phyloP scores from a whole-genome alignment of 2,888 invertebrate genomes.

The Zeuzera pyrina region DNA sequence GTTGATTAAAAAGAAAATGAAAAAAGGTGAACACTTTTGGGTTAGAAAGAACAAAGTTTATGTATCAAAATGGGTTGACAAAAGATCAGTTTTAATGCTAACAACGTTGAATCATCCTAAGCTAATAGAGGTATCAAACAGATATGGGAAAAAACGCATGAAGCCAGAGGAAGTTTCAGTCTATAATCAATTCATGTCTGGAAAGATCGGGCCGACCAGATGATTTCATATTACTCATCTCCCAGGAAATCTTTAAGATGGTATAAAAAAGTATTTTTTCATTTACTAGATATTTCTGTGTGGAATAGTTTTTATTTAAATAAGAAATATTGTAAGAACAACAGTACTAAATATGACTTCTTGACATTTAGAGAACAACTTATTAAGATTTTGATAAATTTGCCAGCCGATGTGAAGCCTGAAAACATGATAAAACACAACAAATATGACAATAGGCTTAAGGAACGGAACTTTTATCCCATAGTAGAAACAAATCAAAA shows the following conservation, averaged over 20 bases:
- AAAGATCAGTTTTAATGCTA: slow-evolving; percentile 12
- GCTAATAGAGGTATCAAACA: slow-evolving; percentile 11
- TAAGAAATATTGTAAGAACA: slow-evolving; percentile 1
- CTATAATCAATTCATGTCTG: slow-evolving; percentile 14
- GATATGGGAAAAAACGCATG: slow-evolving; percentile 6
- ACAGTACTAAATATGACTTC: background rate
- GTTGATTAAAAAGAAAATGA: slow-evolving; percentile 12
- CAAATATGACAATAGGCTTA: background rate
- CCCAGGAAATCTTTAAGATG: slow-evolving; percentile 1
- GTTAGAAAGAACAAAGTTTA: slow-evolving; percentile 15
- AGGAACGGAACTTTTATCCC: background rate
- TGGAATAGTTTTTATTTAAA: slow-evolving; percentile 1
- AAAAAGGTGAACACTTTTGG: slow-evolving; percentile 16
- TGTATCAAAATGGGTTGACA: slow-evolving; percentile 15
- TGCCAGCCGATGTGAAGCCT: too few relatives aligned
- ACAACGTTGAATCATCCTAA: slow-evolving; percentile 12
- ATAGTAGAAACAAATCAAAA: background rate
- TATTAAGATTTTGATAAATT: too few relatives aligned
- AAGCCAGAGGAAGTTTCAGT: slow-evolving; percentile 10
- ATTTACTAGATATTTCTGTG: background rate
- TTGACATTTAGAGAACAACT: background rate
- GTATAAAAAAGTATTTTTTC: slow-evolving; percentile 2
- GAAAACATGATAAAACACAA: background rate
- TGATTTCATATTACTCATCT: slow-evolving; percentile 14
- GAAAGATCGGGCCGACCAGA: slow-evolving; percentile 14